phyloP scores from a whole-genome alignment of 92 coral and sea anemone species.

The Epizoanthus fatuus region DNA sequence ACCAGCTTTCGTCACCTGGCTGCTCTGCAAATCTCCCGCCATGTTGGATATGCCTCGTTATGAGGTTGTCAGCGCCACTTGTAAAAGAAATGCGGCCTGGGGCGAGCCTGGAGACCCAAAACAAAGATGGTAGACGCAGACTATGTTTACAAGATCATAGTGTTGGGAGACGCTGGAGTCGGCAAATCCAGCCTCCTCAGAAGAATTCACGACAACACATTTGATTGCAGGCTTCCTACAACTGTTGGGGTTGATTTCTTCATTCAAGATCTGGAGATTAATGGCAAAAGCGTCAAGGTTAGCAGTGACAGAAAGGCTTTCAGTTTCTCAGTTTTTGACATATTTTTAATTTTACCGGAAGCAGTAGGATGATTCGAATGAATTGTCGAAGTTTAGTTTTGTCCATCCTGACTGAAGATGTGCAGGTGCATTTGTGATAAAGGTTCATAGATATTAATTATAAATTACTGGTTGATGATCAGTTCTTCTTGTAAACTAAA shows the following conservation, averaged over 20 bases:
- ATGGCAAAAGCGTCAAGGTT: slow-evolving; percentile 84
- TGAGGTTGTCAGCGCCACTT: not conserved
- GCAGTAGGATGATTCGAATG: too few species aligned
- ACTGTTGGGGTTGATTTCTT: slow-evolving; percentile 98
- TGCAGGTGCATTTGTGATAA: too few species aligned
- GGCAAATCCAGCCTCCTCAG: slow-evolving; percentile 96
- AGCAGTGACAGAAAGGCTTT: too few species aligned
- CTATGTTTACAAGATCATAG: slow-evolving; percentile 86
- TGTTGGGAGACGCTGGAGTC: slow-evolving; percentile 89
- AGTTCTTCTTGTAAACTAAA: too few species aligned
- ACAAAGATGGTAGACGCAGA: slow-evolving; percentile 78
- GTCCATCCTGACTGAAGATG: too few species aligned
- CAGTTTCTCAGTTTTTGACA: too few species aligned
- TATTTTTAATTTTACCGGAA: too few species aligned
- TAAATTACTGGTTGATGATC: too few species aligned
- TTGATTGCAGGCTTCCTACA: slow-evolving; percentile 75
- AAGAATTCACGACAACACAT: slow-evolving; percentile 78
- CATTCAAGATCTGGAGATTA: slow-evolving; percentile 82
- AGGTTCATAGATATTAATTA: too few species aligned
- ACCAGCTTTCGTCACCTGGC: not conserved
- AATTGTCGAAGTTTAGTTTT: too few species aligned
- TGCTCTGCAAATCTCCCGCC: slow-evolving; percentile 42
- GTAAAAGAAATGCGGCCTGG: not conserved
- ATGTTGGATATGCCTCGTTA: slow-evolving; percentile 43
- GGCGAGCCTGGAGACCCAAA: not conserved